Conservation (phyloP, 2,113 vertebrate genomes). For the Oceanites oceanicus region DNA sequence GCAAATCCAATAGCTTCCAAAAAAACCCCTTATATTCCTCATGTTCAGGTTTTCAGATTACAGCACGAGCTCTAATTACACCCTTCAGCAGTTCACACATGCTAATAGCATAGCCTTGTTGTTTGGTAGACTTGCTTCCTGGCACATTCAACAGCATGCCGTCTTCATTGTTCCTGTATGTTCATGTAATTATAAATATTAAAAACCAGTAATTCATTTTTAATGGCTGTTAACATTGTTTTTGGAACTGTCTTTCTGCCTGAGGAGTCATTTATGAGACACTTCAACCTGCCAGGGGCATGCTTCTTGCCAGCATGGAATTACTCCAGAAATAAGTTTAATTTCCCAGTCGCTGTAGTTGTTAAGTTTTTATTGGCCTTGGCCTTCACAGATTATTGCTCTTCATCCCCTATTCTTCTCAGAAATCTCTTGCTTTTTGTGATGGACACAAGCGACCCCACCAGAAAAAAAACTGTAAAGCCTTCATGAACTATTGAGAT, state of each 20-base stretch:
- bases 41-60: not conserved
- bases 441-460: not conserved
- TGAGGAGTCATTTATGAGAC: constrained; percentile 52
- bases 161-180: constrained; percentile 26
- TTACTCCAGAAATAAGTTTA: constrained; percentile 49
- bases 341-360: constrained; percentile 1
- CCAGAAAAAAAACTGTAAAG: not conserved
- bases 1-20: not conserved
- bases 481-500: not conserved
- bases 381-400: not conserved
- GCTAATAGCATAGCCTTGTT: not conserved
- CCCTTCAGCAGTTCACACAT: not conserved
- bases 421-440: not conserved
- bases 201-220: constrained; percentile 59
- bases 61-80: not conserved
- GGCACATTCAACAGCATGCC: not conserved
- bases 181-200: constrained; percentile 57
- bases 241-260: constrained; percentile 60
- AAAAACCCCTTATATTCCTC: not conserved
- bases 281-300: constrained; percentile 45
- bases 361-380: constrained; percentile 36
- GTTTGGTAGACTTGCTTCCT: constrained; percentile 8
- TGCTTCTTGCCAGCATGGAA: constrained; percentile 53
- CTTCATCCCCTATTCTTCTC: not conserved
- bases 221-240: constrained; percentile 62